Conservation (phyloP, 2,888 invertebrate species). For the Cancer borealis region DNA sequence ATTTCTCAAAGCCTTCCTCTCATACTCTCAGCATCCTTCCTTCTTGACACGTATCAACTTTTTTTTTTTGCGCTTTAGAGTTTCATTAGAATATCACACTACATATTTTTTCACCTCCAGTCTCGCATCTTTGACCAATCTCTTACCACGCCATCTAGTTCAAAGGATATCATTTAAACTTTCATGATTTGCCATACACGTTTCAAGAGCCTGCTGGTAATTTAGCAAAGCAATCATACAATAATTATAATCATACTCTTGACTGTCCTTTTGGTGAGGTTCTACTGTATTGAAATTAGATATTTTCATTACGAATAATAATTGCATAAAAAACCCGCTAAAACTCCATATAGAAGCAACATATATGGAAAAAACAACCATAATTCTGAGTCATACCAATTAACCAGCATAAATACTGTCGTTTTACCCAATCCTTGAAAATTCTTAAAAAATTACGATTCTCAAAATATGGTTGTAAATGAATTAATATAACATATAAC, state of each 20-base stretch:
- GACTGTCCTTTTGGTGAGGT: slow-evolving; percentile 3
- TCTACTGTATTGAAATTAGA: background rate
- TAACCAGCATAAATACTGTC: background rate
- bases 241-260: background rate
- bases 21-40: too few relatives aligned
- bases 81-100: background rate
- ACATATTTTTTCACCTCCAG: background rate
- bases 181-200: background rate
- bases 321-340: background rate
- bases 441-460: background rate
- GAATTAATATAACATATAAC: background rate
- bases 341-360: background rate
- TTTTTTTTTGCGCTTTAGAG: background rate
- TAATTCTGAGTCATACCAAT: background rate
- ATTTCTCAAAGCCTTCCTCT: too few relatives aligned
- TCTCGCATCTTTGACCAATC: background rate
- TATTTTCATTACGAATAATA: background rate
- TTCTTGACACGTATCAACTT: background rate
- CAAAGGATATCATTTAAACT: too few relatives aligned
- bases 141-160: background rate
- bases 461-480: background rate
- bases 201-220: background rate
- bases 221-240: background rate
- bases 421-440: too few relatives aligned
- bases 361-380: slow-evolving; percentile 13